These are phyloP conservation scores for Heliothis subflexa DNA, from an alignment of 1,140 invertebrate species.

Conservation along the genomic window DNA sequence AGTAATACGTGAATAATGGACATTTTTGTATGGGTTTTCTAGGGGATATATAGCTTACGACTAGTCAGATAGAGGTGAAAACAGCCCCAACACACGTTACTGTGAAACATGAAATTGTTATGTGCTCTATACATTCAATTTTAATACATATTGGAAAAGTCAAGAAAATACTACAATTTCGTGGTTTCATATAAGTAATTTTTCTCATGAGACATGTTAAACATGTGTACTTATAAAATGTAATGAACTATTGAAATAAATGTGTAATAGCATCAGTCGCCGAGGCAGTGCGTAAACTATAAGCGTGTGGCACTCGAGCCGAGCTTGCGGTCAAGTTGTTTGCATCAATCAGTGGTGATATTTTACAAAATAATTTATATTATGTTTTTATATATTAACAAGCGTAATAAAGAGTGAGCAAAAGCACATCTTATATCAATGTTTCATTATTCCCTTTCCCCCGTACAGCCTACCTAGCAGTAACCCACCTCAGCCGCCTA, in stretches of 20 bases:
- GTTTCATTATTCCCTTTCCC: constrained; percentile 71
- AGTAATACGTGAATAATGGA: constrained; percentile 33
- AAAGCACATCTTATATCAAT: constrained; percentile 80
- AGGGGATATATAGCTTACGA: constrained; percentile 22
- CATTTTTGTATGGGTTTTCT: constrained; percentile 49
- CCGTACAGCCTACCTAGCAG: no score
- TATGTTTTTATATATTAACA: constrained; percentile 86
- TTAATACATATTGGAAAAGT: background rate
- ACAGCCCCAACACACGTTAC: background rate
- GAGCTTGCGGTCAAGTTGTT: constrained; percentile 50
- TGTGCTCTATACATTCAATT: background rate
- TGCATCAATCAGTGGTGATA: constrained; percentile 78
- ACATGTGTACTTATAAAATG: background rate
- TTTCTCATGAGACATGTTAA: background rate
- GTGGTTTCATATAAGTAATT: background rate
- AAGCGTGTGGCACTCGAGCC: background rate
- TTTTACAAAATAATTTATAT: constrained; percentile 85
- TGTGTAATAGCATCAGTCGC: background rate
- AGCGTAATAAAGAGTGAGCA: constrained; percentile 86
- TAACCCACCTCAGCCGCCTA: no score
- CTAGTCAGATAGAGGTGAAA: background rate
- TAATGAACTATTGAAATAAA: background rate
- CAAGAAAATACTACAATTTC: background rate
- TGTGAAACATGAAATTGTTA: constrained; percentile 2
- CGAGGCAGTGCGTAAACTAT: background rate